Conservation (phyloP, 2,888 invertebrate species). For the Homarus gammarus region DNA sequence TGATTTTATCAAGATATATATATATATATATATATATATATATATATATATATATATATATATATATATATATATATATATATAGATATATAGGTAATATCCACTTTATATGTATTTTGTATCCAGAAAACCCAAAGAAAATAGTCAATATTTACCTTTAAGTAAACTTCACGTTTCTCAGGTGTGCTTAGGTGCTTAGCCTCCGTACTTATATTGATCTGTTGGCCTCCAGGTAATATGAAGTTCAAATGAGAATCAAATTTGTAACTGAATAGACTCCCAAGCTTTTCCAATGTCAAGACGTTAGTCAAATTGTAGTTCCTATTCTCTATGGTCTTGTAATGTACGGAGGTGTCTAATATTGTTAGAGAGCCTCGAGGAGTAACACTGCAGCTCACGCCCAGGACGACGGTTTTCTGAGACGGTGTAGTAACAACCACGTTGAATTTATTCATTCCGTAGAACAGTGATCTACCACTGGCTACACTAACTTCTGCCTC, state of each 20-base stretch:
- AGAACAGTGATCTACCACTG: neutral
- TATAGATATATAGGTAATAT: too few relatives aligned
- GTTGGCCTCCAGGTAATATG: conserved; percentile 6
- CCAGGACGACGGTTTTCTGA: neutral
- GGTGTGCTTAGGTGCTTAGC: neutral
- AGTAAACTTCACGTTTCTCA: neutral
- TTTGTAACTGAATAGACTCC: conserved; percentile 1
- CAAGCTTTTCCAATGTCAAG: neutral
- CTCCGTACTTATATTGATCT: neutral
- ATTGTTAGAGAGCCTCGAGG: neutral
- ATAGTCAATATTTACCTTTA: conserved; percentile 43
- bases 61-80: too few relatives aligned
- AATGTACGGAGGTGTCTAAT: neutral
- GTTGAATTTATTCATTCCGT: neutral
- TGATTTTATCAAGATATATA: too few relatives aligned
- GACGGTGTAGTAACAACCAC: conserved; percentile 22
- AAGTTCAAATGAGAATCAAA: neutral
- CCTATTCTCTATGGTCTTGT: conserved; percentile 29
- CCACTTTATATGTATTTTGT: too few relatives aligned
- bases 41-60: too few relatives aligned
- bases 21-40: too few relatives aligned
- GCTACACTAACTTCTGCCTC: conserved; percentile 5
- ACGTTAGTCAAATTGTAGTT: neutral
- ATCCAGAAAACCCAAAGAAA: too few relatives aligned
- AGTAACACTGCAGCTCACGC: neutral